Conservation (phyloP, 2,888 invertebrate species). For the Tetropium fuscum region DNA sequence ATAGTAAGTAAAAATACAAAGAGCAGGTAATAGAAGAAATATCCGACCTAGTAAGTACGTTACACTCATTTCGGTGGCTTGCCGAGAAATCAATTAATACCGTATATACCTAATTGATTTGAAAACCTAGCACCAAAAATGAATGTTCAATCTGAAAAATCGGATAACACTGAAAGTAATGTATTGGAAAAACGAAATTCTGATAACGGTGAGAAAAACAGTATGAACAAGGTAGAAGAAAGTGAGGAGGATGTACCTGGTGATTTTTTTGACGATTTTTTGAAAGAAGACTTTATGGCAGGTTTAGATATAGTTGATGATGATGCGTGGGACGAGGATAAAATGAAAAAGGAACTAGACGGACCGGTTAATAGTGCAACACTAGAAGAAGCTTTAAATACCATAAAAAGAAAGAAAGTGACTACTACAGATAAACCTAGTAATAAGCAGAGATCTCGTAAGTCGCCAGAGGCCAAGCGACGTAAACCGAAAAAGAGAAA, state of each 20-base stretch:
- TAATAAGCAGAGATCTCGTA: slow-evolving; percentile 26
- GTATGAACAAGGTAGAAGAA: slow-evolving; percentile 33
- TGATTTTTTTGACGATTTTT: slow-evolving; percentile 65
- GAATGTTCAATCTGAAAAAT: neutral
- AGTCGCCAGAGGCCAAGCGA: slow-evolving; percentile 25
- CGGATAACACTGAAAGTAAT: neutral
- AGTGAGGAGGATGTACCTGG: slow-evolving; percentile 62
- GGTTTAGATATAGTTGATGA: slow-evolving; percentile 65
- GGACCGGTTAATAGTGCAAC: slow-evolving; percentile 1
- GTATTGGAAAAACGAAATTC: neutral
- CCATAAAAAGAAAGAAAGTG: slow-evolving; percentile 7
- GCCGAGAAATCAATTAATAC: too few relatives aligned
- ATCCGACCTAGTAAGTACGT: too few relatives aligned
- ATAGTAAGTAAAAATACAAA: too few relatives aligned
- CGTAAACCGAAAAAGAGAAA: slow-evolving; percentile 2
- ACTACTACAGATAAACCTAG: slow-evolving; percentile 1
- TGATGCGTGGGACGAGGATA: slow-evolving; percentile 56
- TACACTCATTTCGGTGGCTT: too few relatives aligned
- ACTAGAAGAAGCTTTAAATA: neutral
- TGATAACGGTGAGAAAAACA: neutral
- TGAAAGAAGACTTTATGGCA: slow-evolving; percentile 64
- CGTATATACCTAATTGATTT: too few relatives aligned
- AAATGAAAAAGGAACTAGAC: slow-evolving; percentile 12
- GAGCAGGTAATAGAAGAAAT: too few relatives aligned
- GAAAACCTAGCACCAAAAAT: too few relatives aligned